phyloP scores from a whole-genome alignment of 2,797 vertebrate genomes.

The Sebastes vulpes region DNA sequence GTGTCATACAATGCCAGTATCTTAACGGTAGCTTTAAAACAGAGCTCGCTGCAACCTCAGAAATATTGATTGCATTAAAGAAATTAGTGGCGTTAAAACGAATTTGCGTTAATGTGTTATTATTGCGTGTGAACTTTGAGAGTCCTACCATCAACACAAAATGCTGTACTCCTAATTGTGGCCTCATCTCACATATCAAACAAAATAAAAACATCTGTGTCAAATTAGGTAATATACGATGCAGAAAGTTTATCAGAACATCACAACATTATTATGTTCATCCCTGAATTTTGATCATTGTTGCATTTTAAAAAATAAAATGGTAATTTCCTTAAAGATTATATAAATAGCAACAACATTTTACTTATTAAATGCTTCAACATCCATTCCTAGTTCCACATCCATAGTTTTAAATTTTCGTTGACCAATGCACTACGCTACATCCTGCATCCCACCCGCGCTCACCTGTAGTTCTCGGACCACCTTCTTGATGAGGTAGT shows the following conservation, averaged over 20 bases:
- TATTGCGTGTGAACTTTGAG: too few species aligned
- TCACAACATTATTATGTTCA: not conserved
- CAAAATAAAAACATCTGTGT: not conserved
- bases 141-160: not conserved
- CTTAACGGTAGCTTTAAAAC: too few species aligned
- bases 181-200: not conserved
- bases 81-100: too few species aligned
- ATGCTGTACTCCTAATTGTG: not conserved
- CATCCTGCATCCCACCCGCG: not conserved
- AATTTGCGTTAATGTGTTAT: too few species aligned
- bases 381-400: not conserved
- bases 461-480: conserved; percentile 95
- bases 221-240: not conserved
- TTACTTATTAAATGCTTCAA: not conserved
- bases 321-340: not conserved
- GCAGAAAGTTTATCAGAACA: not conserved
- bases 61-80: too few species aligned
- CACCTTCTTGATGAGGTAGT: conserved; percentile 95
- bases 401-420: not conserved
- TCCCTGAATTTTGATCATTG: not conserved
- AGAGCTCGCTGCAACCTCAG: too few species aligned
- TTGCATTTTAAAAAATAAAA: not conserved
- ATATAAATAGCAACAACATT: not conserved
- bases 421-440: not conserved
- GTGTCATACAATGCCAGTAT: too few species aligned